Percentiles rank a stretch among this genome's conserved stretches.
phyloP scores from a whole-genome alignment of 2,113 vertebrate species.

The Pseudorectes ferrugineus region DNA sequence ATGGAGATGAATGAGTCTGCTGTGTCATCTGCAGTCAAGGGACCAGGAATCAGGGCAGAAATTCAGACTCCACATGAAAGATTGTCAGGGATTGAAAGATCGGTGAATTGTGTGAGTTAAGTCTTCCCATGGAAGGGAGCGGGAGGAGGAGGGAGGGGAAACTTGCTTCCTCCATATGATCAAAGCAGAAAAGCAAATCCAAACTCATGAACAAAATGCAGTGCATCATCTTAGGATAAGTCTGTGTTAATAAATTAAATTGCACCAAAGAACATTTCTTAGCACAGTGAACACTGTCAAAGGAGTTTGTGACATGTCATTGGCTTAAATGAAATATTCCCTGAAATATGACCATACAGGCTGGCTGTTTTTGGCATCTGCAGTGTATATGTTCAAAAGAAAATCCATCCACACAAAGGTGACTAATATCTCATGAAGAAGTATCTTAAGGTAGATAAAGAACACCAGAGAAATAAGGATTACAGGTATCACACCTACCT shows the following conservation, averaged over 20 bases:
- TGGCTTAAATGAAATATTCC: neutral
- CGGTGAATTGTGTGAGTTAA: neutral
- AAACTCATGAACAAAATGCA: neutral
- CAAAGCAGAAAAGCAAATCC: conserved; percentile 4
- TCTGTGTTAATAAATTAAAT: neutral
- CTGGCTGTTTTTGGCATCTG: neutral
- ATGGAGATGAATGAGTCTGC: neutral
- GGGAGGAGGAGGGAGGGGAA: neutral
- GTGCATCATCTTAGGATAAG: neutral
- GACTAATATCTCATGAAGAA: neutral
- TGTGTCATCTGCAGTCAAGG: neutral
- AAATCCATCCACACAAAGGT: neutral
- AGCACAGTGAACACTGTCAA: neutral
- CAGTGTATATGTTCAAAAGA: neutral
- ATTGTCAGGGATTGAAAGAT: neutral
- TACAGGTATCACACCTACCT: neutral
- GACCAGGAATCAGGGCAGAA: neutral
- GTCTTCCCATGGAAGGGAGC: neutral
- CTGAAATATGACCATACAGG: fast-evolving
- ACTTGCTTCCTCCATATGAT: neutral
- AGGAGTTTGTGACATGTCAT: neutral
- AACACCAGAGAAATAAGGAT: neutral
- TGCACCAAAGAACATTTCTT: neutral
- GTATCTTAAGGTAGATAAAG: neutral
- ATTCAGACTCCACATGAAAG: neutral